phyloP scores from a whole-genome alignment of 2,888 invertebrate species.

The Hypomecis punctinalis region DNA sequence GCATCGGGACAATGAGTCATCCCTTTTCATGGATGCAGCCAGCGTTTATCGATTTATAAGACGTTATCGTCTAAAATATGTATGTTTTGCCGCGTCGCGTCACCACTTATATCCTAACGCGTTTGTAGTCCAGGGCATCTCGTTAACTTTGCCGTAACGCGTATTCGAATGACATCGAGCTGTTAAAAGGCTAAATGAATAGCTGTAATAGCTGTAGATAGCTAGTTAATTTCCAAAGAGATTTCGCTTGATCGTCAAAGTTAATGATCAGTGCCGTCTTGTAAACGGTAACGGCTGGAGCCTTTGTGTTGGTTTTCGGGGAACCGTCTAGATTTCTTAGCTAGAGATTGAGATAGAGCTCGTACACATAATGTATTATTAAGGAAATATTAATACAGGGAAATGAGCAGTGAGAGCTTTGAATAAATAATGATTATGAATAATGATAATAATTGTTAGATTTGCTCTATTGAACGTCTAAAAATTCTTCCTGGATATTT shows the following conservation, averaged over 20 bases:
- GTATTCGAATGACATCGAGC: conserved; percentile 36
- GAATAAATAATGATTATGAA: too few relatives aligned
- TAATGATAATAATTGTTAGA: too few relatives aligned
- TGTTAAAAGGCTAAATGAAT: conserved; percentile 39
- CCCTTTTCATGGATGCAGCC: too few relatives aligned
- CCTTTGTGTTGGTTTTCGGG: conserved; percentile 4
- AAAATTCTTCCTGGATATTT: too few relatives aligned
- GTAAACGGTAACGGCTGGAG: conserved; percentile 15
- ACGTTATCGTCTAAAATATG: too few relatives aligned
- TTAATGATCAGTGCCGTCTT: conserved; percentile 31
- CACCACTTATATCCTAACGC: neutral
- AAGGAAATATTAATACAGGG: too few relatives aligned
- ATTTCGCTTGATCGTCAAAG: conserved; percentile 37
- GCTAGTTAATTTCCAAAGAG: conserved; percentile 35
- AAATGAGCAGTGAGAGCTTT: too few relatives aligned
- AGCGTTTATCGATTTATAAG: too few relatives aligned
- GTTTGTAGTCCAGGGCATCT: neutral
- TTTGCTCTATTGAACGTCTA: too few relatives aligned
- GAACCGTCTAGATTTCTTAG: neutral
- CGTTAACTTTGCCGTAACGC: conserved; percentile 31
- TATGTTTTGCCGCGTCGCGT: neutral
- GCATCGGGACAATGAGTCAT: too few relatives aligned
- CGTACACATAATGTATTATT: too few relatives aligned
- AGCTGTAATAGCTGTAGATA: conserved; percentile 14
- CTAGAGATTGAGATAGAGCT: neutral